Base-by-base conservation (phyloP, 2,113 vertebrate genomes). In the Tinamus guttatus region DNA sequence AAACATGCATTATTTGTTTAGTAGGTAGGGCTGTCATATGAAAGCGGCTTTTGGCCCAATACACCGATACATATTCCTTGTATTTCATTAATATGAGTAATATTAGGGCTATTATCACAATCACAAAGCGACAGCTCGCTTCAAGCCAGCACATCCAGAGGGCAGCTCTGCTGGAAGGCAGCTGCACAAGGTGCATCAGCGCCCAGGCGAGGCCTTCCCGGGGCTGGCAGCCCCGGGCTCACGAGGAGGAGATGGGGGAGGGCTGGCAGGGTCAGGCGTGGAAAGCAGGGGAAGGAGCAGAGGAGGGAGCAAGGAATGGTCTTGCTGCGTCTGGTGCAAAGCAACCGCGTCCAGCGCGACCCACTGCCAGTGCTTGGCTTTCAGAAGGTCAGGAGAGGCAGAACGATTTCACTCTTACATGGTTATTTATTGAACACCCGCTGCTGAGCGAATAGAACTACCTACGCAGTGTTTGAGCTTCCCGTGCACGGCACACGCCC, bases 311-410 rank as follows among this genome's bases (percentile, higher is more conserved):
- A 83, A 78, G n/a, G 80, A 90, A 64, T 1, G 1, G 43, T 60
- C 21, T 60, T 36, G 22, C 60, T 25, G 28, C n/a, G 16, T 36
- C 16, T 79, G 67, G 47, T 16, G 0, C 5, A 22, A 85, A 32
- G 34, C 24, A 47, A 36, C 8, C 27, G 5, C 1, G 7, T 58
- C 34, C 18, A 74, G 20, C 2, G 2, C 0, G 0, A 51, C 11
- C 28, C 52, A 17, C 7, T 2, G 14, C 3, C 28, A 82, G 28
- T 58, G 68, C 40, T 91, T 69, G 80, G 16, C 13, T 25, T 83
- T 18, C 47, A 34, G 62, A 0, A 0, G 40, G 11, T 1, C 1
- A 47, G 56, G 45, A 0, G 3, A 90, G 2, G 6, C 4, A 25
- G 24, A 30, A 24, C 0, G 0, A 52, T 25, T 36, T 84, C 63